Base-by-base conservation (phyloP, 2,113 vertebrate genomes). In the Dipodomys merriami region DNA sequence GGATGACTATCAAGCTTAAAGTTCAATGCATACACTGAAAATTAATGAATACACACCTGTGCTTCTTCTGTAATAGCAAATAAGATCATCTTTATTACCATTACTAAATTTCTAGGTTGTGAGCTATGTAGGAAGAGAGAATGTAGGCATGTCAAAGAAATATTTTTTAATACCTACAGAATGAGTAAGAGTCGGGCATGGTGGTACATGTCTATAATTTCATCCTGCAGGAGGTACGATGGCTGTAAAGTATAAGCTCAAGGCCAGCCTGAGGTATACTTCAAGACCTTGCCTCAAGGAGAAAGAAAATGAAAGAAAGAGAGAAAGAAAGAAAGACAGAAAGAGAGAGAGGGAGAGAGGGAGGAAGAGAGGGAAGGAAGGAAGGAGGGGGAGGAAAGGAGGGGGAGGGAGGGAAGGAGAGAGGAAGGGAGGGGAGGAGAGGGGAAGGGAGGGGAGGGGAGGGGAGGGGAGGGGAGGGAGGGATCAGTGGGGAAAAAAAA, bases 31-130 rank as follows among this genome's bases (percentile, higher is more conserved):
- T 57, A 92, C 68, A 2, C 46, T 90, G n/a, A 90, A 91, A 96
- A 90, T 73, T 60, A 91, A 2, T 53, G 82, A 94, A 5, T 83
- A 29, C 19, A 83, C 49, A 53, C 8, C 44, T 35, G 87, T 78
- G 35, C 76, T 92, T 93, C 85, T 79, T 95, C 85, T 80, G 0
- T 80, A 91, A 89, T 11, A 72, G 35, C 77, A 90, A 79, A 71
- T 29, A 88, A 76, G 49, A 62, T 60, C 39, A 65, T 60, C 29
- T 57, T 83, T 53, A 76, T 7, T 20, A 57, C 35, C 35, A n/a
- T 80, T 76, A 44, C 67, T 80, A 74, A 82, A 83, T 65, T 71
- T 23, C 84, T 65, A 57, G 72, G 39, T 87, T 84, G 22, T 19
- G 10, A 86, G 22, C 72, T 80, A 35, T 29, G 23, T 53, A 74